These are phyloP conservation scores for Oxytorus armatus DNA, from an alignment of 2,888 invertebrate genomes.

Conservation along the genomic window DNA sequence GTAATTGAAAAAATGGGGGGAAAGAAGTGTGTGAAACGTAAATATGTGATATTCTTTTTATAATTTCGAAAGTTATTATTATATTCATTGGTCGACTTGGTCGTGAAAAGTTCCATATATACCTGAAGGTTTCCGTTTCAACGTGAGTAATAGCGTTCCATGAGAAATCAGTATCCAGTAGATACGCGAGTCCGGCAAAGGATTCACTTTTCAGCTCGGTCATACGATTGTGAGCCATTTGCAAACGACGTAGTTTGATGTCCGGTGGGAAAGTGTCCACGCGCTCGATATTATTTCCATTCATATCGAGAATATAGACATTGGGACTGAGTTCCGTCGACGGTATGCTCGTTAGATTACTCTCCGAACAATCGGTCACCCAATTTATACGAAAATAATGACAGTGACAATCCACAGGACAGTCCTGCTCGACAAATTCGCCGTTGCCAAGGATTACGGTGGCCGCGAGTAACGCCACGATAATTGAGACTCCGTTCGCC, in stretches of 20 bases:
- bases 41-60: too few relatives aligned
- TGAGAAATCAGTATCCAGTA: constrained; percentile 90
- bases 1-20: too few relatives aligned
- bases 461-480: constrained; percentile 67
- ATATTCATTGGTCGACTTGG: not conserved
- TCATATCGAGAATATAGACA: constrained; percentile 90
- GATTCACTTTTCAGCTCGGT: constrained; percentile 87
- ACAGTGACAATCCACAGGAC: constrained; percentile 91
- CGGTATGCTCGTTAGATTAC: constrained; percentile 89
- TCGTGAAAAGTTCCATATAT: constrained; percentile 72
- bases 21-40: too few relatives aligned
- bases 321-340: constrained; percentile 89
- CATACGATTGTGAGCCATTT: constrained; percentile 89
- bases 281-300: constrained; percentile 88
- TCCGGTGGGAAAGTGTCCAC: constrained; percentile 88
- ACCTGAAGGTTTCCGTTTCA: constrained; percentile 89
- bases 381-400: constrained; percentile 91
- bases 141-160: constrained; percentile 88
- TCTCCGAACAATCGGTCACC: constrained; percentile 91
- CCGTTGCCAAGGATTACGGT: constrained; percentile 85
- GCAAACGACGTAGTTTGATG: constrained; percentile 89
- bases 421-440: constrained; percentile 88
- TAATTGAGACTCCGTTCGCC: constrained; percentile 67
- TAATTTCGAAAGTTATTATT: too few relatives aligned
- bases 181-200: constrained; percentile 88